Percentiles rank a stretch among this genome's conserved stretches.
These are phyloP conservation scores for Stomatorhinus ivindoensis DNA, from an alignment of 2,113 vertebrate species.

Conservation along the genomic window DNA sequence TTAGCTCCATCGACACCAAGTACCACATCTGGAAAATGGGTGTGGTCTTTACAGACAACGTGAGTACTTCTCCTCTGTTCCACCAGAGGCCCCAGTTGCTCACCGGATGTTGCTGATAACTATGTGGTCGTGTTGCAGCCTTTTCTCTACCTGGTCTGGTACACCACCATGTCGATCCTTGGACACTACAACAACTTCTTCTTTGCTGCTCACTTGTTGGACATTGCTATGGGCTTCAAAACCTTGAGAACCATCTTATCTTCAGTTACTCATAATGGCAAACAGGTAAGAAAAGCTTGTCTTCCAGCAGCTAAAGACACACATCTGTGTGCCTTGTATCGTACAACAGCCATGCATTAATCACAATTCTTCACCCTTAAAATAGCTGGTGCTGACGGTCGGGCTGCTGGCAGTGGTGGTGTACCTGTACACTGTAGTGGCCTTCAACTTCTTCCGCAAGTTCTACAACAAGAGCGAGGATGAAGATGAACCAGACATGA, in stretches of 20 bases:
- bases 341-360: not conserved
- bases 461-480: conserved; percentile 98
- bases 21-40: conserved; percentile 95
- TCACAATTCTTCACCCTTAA: not conserved
- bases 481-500: conserved; percentile 94
- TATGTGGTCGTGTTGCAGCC: conserved; percentile 58
- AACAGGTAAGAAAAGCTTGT: conserved; percentile 70
- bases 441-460: conserved; percentile 98
- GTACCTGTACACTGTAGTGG: conserved; percentile 96
- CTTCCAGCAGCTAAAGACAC: conserved; percentile 36
- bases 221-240: conserved; percentile 98
- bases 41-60: conserved; percentile 96
- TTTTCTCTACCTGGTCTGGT: conserved; percentile 94
- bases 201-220: conserved; percentile 92
- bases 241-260: conserved; percentile 91
- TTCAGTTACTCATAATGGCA: conserved; percentile 96
- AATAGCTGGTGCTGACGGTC: conserved; percentile 84
- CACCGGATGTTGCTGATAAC: not conserved
- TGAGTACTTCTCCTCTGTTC: conserved; percentile 57
- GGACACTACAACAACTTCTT: conserved; percentile 99
- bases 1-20: conserved; percentile 90
- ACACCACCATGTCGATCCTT: conserved; percentile 95
- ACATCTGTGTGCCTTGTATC: not conserved
- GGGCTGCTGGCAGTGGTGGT: conserved; percentile 92
- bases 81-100: not conserved